These are phyloP conservation scores for Conus canariensis DNA, from an alignment of 2,888 invertebrate genomes.

Conservation along the genomic window DNA sequence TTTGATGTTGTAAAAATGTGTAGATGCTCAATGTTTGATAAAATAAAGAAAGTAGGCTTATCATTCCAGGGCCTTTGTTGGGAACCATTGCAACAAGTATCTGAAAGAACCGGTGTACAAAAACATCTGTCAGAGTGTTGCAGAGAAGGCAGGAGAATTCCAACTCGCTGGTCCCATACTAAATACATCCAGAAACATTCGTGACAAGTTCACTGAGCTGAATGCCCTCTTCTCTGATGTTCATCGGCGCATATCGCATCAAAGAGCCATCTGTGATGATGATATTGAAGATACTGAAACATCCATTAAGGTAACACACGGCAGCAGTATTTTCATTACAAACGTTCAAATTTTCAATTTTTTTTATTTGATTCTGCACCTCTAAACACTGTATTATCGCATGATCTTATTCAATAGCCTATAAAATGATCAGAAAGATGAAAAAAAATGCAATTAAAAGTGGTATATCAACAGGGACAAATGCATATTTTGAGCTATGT, in stretches of 20 bases:
- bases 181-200: background rate
- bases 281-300: background rate
- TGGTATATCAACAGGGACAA: too few relatives aligned
- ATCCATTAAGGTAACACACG: background rate
- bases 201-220: background rate
- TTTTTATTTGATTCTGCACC: too few relatives aligned
- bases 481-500: too few relatives aligned
- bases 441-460: too few relatives aligned
- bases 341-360: too few relatives aligned
- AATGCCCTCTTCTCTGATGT: background rate
- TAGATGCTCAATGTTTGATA: too few relatives aligned
- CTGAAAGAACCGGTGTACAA: background rate
- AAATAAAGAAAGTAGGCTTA: too few relatives aligned
- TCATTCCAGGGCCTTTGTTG: conserved; percentile 17
- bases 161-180: background rate
- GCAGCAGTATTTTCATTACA: too few relatives aligned
- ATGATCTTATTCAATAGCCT: too few relatives aligned
- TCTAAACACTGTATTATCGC: too few relatives aligned
- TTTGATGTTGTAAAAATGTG: too few relatives aligned
- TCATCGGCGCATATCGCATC: background rate
- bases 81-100: conserved; percentile 37
- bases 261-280: background rate
- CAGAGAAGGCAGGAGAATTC: background rate
- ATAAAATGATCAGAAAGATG: too few relatives aligned
- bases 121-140: conserved; percentile 10